These are phyloP conservation scores for Caenorhabditis imperialis DNA, from an alignment of 2,888 invertebrate genomes.

Conservation along the genomic window DNA sequence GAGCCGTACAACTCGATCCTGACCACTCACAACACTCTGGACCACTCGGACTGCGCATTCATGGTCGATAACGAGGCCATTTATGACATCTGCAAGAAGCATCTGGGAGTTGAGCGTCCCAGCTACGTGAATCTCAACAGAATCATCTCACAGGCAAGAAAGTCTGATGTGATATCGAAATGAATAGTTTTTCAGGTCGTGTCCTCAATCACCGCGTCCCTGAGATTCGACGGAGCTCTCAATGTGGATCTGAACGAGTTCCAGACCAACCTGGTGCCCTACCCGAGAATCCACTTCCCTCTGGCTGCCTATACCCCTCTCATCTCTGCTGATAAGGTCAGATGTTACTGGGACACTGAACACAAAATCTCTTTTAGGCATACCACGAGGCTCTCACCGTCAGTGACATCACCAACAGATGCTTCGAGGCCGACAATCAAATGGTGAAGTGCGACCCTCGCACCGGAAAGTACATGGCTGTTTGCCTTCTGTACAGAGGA, in stretches of 20 bases:
- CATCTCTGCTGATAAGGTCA: conserved; percentile 70
- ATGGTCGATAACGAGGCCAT: too few species aligned
- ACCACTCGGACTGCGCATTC: conserved; percentile 83
- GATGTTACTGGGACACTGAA: too few species aligned
- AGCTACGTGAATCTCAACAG: conserved; percentile 92
- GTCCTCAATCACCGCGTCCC: conserved; percentile 89
- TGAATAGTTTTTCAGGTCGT: conserved; percentile 84
- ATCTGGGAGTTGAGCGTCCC: conserved; percentile 83
- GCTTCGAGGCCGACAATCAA: conserved; percentile 88
- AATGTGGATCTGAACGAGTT: conserved; percentile 90
- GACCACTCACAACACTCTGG: conserved; percentile 88
- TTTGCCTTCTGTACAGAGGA: conserved; percentile 82
- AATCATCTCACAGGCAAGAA: conserved; percentile 88
- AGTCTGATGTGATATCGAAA: not conserved
- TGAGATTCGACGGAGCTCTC: conserved; percentile 90
- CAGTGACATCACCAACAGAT: conserved; percentile 92
- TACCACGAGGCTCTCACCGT: conserved; percentile 73
- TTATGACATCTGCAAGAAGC: too few species aligned
- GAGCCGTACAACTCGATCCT: conserved; percentile 96
- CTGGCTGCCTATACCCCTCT: conserved; percentile 82
- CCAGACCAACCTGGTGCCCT: conserved; percentile 83
- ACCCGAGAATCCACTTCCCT: conserved; percentile 92
- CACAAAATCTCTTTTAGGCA: too few species aligned
- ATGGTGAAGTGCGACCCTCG: conserved; percentile 90
- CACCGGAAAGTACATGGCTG: conserved; percentile 80